A percentile compares a stretch with the other conserved stretches of the same genome.
Conservation (phyloP, 2,888 invertebrate species). For the Augiades crinisus region DNA sequence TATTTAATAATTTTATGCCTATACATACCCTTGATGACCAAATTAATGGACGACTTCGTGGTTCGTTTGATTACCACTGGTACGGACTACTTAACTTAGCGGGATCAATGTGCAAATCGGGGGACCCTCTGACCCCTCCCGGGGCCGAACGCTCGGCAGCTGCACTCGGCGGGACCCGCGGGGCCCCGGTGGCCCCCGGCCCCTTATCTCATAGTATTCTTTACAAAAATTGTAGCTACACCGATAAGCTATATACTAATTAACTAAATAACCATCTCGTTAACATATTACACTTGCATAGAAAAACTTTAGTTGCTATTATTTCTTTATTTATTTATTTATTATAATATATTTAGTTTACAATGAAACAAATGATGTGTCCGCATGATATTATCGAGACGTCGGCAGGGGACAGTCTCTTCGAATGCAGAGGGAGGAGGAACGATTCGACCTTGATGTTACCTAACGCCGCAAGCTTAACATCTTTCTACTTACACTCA, state of each 20-base stretch:
- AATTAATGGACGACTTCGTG: too few species aligned
- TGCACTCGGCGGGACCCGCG: too few species aligned
- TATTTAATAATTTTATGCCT: too few species aligned
- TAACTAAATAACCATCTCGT: slow-evolving; percentile 60
- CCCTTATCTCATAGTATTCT: slow-evolving; percentile 26
- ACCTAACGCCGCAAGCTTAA: too few species aligned
- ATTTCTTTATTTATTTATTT: slow-evolving; percentile 48
- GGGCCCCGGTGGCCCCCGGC: neutral
- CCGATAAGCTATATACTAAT: slow-evolving; percentile 67
- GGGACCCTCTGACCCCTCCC: neutral
- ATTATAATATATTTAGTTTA: slow-evolving; percentile 40
- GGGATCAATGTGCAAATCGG: neutral
- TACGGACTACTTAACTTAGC: too few species aligned
- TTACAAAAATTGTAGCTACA: slow-evolving; percentile 60
- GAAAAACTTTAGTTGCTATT: slow-evolving; percentile 49
- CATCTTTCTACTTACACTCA: too few species aligned
- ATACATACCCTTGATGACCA: too few species aligned
- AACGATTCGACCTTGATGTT: slow-evolving; percentile 17
- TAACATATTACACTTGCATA: slow-evolving; percentile 43
- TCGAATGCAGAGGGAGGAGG: neutral
- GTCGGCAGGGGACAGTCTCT: slow-evolving; percentile 33
- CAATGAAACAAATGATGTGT: slow-evolving; percentile 69
- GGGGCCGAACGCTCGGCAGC: too few species aligned
- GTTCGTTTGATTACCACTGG: too few species aligned
- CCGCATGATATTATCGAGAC: slow-evolving; percentile 59